Base-by-base conservation (phyloP, 2,888 invertebrate genomes). In the Scotopteryx bipunctaria region DNA sequence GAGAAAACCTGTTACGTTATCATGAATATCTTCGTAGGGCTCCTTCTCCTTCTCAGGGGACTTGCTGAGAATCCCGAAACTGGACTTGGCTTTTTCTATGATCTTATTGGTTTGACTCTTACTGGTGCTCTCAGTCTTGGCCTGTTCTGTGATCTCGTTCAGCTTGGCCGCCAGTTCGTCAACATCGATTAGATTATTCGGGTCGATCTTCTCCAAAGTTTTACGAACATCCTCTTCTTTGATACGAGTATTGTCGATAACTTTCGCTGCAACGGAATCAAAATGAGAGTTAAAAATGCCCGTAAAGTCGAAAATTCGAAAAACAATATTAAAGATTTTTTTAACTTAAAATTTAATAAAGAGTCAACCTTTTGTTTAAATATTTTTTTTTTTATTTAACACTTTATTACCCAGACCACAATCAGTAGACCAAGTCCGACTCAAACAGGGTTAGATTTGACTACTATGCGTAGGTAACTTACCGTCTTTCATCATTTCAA, bases 401-500 rank as follows among this genome's bases (percentile, higher is more conserved):
- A n/a, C n/a, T n/a, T n/a, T n/a, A n/a, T n/a, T n/a, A n/a, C n/a
- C n/a, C n/a, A n/a, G n/a, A n/a, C n/a, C n/a, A n/a, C n/a, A n/a
- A n/a, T n/a, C n/a, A n/a, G n/a, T n/a, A n/a, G n/a, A n/a, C n/a
- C n/a, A 33, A 25, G 32, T 9, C 16, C 19, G 21, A 38, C 16
- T 13, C 14, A 38, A 27, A 32, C 9, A 8, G 14, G 27, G 14
- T 38, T 16, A 38, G 31, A 32, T 38, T 16, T 38, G 17, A 32
- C 38, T 32, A 21, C 38, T 31, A 14, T 35, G 48, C 31, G 9
- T n/a, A 19, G 9, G 19, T 16, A 11, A 55, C 68, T 70, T 69
- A 77, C 83, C 72, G 1, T 74, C 72, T 55, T 71, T 70, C 59
- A 69, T 62, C 43, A 67, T 64, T 19, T 72, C 71, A 14, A 76